A percentile compares a stretch with the other conserved stretches of the same genome.
Evolutionary conservation across 2,113 vertebrate genomes (phyloP).

Genomic region (Hypanus sabinus): DNA sequence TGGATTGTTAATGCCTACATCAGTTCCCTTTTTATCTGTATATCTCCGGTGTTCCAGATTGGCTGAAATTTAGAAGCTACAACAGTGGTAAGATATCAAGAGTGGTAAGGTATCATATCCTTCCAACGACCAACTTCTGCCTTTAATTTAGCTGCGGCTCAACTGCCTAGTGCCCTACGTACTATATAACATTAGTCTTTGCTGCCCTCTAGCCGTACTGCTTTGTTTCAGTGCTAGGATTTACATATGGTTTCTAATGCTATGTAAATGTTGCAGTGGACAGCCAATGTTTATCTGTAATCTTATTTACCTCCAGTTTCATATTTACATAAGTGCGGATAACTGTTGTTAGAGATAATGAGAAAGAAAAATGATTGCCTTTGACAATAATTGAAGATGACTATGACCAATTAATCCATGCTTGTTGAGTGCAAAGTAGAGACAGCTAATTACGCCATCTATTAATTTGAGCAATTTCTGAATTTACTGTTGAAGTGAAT

Average conservation of each 20-base stretch:
- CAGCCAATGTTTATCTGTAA: background rate
- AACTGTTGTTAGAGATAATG: background rate
- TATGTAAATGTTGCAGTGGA: background rate
- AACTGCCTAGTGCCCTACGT: background rate
- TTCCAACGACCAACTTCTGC: background rate
- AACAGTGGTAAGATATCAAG: background rate
- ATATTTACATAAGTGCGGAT: background rate
- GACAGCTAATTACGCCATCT: too few species aligned
- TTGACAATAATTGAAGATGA: too few species aligned
- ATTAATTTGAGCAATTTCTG: too few species aligned
- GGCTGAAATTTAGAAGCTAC: background rate
- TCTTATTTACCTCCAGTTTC: background rate
- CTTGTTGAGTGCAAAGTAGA: too few species aligned
- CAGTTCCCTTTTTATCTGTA: background rate
- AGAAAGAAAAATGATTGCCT: too few species aligned
- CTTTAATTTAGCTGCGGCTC: background rate
- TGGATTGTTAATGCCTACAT: too few species aligned
- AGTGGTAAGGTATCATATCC: background rate
- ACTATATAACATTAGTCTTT: background rate
- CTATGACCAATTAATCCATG: too few species aligned
- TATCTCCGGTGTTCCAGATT: background rate
- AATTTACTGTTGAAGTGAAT: too few species aligned
- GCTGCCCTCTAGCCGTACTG: slow-evolving; percentile 10
- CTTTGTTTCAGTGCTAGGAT: background rate
- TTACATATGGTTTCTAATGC: background rate